Conservation (phyloP, 2,113 vertebrate species). For the Myodes glareolus region DNA sequence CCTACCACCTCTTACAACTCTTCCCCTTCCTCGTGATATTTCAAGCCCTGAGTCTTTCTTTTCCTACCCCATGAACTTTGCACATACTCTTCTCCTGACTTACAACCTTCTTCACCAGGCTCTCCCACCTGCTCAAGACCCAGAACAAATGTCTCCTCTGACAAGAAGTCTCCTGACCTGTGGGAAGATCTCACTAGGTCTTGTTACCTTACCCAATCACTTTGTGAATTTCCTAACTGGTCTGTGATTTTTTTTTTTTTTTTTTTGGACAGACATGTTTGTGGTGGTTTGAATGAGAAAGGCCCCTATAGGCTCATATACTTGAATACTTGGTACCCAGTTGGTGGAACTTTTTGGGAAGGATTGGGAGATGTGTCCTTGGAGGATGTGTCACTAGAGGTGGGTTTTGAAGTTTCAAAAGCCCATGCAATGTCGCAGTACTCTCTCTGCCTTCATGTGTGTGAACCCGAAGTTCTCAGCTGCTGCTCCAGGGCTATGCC, state of each 20-base stretch:
- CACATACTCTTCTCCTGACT: neutral
- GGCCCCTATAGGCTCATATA: neutral
- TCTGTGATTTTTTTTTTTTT: neutral
- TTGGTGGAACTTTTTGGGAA: neutral
- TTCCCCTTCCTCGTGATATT: neutral
- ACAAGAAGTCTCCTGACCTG: neutral
- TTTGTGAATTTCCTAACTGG: neutral
- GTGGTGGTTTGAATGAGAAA: neutral
- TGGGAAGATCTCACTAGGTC: neutral
- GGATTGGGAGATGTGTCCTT: neutral
- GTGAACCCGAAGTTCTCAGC: neutral
- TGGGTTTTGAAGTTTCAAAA: too few relatives aligned
- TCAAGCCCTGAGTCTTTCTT: neutral
- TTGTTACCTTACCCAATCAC: neutral
- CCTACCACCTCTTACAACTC: neutral
- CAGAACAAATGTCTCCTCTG: neutral
- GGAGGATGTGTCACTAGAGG: neutral
- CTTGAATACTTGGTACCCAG: neutral
- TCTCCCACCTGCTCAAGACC: neutral
- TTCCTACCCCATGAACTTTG: neutral
- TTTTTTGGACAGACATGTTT: neutral
- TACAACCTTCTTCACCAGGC: neutral
- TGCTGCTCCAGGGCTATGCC: neutral
- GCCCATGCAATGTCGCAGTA: neutral
- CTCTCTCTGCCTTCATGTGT: neutral